Conservation (phyloP, 2,888 invertebrate genomes). For the Coelopa pilipes region DNA sequence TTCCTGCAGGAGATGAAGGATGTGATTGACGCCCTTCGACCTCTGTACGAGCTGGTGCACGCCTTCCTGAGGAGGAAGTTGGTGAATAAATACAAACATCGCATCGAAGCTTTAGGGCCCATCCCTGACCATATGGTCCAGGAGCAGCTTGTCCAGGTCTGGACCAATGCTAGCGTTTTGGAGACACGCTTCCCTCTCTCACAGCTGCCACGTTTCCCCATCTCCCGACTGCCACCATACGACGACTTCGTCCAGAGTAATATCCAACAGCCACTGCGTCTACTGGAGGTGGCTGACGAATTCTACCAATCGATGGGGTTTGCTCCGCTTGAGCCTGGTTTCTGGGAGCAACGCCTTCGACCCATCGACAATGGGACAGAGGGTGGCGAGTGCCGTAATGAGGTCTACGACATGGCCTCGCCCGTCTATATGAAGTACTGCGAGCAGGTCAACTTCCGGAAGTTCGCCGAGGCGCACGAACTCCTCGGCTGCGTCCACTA, state of each 20-base stretch:
- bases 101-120: constrained; percentile 78
- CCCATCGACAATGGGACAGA: constrained; percentile 52
- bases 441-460: constrained; percentile 61
- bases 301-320: constrained; percentile 63
- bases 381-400: constrained; percentile 58
- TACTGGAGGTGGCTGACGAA: constrained; percentile 49
- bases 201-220: too few species aligned
- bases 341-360: constrained; percentile 56
- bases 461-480: constrained; percentile 62
- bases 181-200: constrained; percentile 56
- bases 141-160: constrained; percentile 61
- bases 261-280: constrained; percentile 50
- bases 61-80: constrained; percentile 81
- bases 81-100: too few species aligned
- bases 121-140: constrained; percentile 82
- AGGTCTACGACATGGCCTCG: constrained; percentile 60
- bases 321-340: constrained; percentile 51
- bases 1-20: constrained; percentile 60
- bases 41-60: constrained; percentile 83
- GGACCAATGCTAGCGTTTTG: constrained; percentile 60
- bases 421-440: constrained; percentile 63
- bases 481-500: constrained; percentile 61
- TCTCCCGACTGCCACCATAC: too few species aligned
- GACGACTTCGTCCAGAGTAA: constrained; percentile 56
- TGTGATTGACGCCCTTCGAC: constrained; percentile 68